Percentiles rank a stretch among this genome's conserved stretches.
phyloP scores from a whole-genome alignment of 2,113 vertebrate genomes.

The Epinephelus cyanopodus region DNA sequence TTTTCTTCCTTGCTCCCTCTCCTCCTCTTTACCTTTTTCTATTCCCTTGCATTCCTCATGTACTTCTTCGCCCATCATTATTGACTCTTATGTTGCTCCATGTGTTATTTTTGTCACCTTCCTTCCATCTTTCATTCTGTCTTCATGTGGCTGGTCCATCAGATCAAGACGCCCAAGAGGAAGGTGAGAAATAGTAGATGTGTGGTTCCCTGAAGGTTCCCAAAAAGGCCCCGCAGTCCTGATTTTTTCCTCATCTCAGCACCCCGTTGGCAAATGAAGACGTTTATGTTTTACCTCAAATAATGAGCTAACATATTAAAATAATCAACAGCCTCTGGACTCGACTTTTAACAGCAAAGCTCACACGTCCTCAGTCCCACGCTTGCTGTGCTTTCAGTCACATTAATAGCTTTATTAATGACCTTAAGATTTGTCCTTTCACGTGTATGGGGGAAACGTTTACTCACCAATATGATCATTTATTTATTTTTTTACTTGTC shows the following conservation, averaged over 20 bases:
- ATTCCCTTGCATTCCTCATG: background rate
- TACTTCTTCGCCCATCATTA: conserved; percentile 4
- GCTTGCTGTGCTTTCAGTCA: conserved; percentile 19
- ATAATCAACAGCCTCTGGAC: background rate
- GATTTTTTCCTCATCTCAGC: conserved; percentile 2
- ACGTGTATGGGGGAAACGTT: background rate
- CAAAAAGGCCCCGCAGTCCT: background rate
- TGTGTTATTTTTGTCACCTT: conserved; percentile 4
- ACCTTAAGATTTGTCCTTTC: background rate
- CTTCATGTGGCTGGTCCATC: conserved; percentile 42
- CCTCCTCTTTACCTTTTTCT: background rate
- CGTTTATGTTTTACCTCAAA: background rate
- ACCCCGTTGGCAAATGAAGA: background rate
- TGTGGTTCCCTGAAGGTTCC: conserved; percentile 1
- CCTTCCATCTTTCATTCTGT: conserved; percentile 32
- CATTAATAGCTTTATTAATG: background rate
- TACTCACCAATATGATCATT: background rate
- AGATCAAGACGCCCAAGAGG: conserved; percentile 76
- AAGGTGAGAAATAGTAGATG: conserved; percentile 63
- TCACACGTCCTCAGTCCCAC: background rate
- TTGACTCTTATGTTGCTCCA: conserved; percentile 11
- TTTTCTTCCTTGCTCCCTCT: background rate
- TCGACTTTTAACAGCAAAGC: background rate
- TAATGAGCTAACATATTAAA: conserved; percentile 26
- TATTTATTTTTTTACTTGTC: background rate